Evolutionary conservation across 2,113 vertebrate genomes (phyloP), one percentile per base, ranked within the genome.

Genomic region (rat (Rattus norvegicus)): DNA sequence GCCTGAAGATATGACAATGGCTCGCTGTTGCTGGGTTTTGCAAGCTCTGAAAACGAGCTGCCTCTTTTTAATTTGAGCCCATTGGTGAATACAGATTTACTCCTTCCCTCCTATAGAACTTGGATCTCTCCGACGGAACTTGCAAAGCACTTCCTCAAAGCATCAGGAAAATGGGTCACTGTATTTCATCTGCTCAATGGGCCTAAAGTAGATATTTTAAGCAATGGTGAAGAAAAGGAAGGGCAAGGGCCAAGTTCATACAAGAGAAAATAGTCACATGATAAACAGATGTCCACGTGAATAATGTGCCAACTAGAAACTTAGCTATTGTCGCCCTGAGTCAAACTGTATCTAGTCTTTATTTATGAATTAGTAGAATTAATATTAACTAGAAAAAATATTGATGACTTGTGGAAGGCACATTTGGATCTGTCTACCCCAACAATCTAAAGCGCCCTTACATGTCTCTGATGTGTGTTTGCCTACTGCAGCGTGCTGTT

Each of bases 31-130:
- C 80, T 95, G 65, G 72, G 4, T 33, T 90, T 87, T 81, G 52
- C 47, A 69, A 97, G 28, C 26, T 79, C 43, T 94, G 30, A 83
- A 96, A 43, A n/a, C 76, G 77, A 93, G 13, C 28, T 93, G 17
- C 20, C 13, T 85, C 28, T 90, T 61, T 65, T 93, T 92, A 70
- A 70, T 65, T 83, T 73, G 49, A 91, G n/a, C 28, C 39, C 77
- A 36, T 72, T 19, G 1, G 72, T 85, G n/a, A 95, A 61, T 56
- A 4, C 52, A 43, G 28, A 67, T 93, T 81, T 69, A 54, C 77
- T 47, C 10, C 8, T 83, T 76, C 12, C 76, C 39, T 43, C 12
- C 28, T 85, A 8, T 9, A 7, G 11, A 28, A 13, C 63, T 93
- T 75, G 63, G 10, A 16, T 92, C n/a, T 87, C 17, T 73, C 22